A percentile compares a stretch with the other conserved stretches of the same genome.
Conservation (phyloP, 2,113 vertebrate genomes). For the Vimba vimba region DNA sequence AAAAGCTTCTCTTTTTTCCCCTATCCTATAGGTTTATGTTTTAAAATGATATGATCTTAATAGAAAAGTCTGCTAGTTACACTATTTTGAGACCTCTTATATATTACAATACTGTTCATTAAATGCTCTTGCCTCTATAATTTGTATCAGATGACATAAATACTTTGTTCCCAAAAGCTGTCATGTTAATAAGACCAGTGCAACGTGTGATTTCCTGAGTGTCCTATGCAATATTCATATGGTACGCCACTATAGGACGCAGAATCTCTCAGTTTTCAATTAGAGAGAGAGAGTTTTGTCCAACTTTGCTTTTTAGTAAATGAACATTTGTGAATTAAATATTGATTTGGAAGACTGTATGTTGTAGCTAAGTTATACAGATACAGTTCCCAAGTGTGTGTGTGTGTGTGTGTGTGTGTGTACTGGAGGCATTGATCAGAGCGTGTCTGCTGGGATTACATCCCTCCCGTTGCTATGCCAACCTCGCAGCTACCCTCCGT, state of each 20-base stretch:
- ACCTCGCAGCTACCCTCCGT: constrained; percentile 53
- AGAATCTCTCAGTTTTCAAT: constrained; percentile 29
- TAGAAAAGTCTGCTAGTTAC: neutral
- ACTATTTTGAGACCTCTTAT: neutral
- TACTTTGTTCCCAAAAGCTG: constrained; percentile 10
- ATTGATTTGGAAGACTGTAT: constrained; percentile 45
- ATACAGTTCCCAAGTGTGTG: constrained; percentile 58
- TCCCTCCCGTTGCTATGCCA: constrained; percentile 57
- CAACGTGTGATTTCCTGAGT: neutral
- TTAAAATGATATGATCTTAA: neutral
- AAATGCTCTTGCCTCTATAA: neutral
- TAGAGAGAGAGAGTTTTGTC: constrained; percentile 23
- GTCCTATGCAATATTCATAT: constrained; percentile 31
- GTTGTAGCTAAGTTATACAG: constrained; percentile 33
- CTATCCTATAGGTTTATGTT: neutral
- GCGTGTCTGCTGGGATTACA: constrained; percentile 61
- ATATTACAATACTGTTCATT: neutral
- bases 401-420: constrained; percentile 48
- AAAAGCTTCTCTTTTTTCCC: neutral
- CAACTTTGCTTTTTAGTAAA: constrained; percentile 51
- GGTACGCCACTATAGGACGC: neutral
- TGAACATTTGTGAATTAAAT: constrained; percentile 48
- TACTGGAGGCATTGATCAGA: constrained; percentile 59
- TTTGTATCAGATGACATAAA: neutral
- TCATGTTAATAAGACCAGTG: neutral